Evolutionary conservation across 2,888 invertebrate species (phyloP).

Genomic region (Drosophila mulleri): DNA sequence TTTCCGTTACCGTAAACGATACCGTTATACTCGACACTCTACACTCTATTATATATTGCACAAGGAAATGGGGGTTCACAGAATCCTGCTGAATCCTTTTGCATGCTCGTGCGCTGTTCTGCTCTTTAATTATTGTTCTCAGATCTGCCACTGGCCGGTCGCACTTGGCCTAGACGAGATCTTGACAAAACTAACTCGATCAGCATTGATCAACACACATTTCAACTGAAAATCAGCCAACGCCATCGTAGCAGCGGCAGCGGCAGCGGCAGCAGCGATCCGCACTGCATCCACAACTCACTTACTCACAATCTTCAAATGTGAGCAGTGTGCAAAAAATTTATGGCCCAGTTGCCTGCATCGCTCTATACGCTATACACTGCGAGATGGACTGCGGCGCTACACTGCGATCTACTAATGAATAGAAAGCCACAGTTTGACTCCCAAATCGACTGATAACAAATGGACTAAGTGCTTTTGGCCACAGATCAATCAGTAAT

Average conservation of each 20-base stretch:
- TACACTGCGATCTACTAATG: slow-evolving; percentile 36
- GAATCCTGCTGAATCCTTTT: slow-evolving; percentile 54
- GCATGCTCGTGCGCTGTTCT: slow-evolving; percentile 3
- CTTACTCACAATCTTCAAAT: slow-evolving; percentile 29
- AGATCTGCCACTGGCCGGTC: slow-evolving; percentile 43
- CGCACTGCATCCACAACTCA: slow-evolving; percentile 42
- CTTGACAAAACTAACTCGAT: slow-evolving; percentile 84
- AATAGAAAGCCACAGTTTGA: slow-evolving; percentile 48
- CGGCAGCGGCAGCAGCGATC: slow-evolving; percentile 27
- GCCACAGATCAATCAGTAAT: slow-evolving; percentile 61
- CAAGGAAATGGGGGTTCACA: not conserved
- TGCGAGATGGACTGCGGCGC: slow-evolving; percentile 44
- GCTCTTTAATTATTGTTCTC: slow-evolving; percentile 14
- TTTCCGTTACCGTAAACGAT: slow-evolving; percentile 50
- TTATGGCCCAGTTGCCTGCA: slow-evolving; percentile 51
- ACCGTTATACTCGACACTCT: slow-evolving; percentile 9
- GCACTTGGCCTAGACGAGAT: slow-evolving; percentile 83
- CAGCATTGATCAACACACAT: slow-evolving; percentile 81
- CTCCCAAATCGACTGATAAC: slow-evolving; percentile 43
- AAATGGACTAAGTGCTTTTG: slow-evolving; percentile 52
- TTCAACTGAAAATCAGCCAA: slow-evolving; percentile 71
- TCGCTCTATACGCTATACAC: slow-evolving; percentile 64
- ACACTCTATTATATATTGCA: slow-evolving; percentile 1
- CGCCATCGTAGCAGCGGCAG: slow-evolving; percentile 28
- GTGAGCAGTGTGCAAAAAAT: slow-evolving; percentile 50